Evolutionary conservation across 1,140 invertebrate genomes (phyloP).

Genomic region (Semibalanus balanoides): DNA sequence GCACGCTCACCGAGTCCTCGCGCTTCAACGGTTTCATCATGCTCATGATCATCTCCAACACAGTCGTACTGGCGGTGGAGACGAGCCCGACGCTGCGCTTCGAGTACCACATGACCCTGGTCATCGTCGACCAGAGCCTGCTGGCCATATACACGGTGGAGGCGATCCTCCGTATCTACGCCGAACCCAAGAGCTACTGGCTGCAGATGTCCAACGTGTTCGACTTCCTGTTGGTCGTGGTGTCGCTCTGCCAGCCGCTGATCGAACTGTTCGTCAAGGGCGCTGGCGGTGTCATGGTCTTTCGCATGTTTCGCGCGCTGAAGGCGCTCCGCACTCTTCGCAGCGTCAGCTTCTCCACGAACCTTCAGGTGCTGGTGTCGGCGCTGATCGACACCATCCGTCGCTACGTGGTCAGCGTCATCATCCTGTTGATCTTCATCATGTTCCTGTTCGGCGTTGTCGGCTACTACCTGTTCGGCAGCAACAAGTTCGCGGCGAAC

Average conservation of each 20-base stretch:
- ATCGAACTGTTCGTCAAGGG: neutral
- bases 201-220: neutral
- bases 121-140: neutral
- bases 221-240: neutral
- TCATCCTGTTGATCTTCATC: neutral
- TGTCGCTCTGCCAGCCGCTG: neutral
- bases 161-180: neutral
- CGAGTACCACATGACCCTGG: neutral
- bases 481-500: neutral
- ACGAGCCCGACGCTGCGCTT: neutral
- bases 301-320: neutral
- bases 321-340: neutral
- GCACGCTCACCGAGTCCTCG: neutral
- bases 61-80: neutral
- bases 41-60: neutral
- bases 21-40: neutral
- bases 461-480: neutral
- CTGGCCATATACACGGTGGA: neutral
- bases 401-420: neutral
- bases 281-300: neutral
- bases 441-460: neutral
- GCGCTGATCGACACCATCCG: neutral
- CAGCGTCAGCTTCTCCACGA: neutral
- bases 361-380: neutral
- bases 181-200: neutral